phyloP scores from a whole-genome alignment of 2,113 vertebrate genomes.

The Gasterosteus aculeatus region DNA sequence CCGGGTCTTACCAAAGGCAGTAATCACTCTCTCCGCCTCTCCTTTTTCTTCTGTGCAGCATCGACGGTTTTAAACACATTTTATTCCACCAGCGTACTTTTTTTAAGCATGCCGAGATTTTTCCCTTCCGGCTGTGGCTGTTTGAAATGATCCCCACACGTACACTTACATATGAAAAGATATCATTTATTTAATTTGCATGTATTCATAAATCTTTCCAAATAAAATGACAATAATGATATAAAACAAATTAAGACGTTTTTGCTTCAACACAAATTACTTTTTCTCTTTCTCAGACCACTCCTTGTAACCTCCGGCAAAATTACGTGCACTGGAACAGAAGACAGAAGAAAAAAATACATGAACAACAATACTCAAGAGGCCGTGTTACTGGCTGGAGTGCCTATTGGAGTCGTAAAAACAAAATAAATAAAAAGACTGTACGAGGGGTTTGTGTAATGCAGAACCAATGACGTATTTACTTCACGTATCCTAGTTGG shows the following conservation, averaged over 20 bases:
- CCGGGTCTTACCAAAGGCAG: no score
- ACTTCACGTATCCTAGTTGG: conserved; percentile 79
- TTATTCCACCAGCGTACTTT: neutral
- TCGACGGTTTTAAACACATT: neutral
- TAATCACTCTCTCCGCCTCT: no score
- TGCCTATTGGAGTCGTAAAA: neutral
- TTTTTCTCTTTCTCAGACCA: conserved; percentile 78
- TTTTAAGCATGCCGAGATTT: neutral
- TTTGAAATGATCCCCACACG: conserved; percentile 6
- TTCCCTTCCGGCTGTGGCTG: no score
- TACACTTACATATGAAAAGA: neutral
- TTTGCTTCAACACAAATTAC: conserved; percentile 42
- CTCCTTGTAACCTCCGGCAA: conserved; percentile 80
- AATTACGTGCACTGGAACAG: conserved; percentile 82
- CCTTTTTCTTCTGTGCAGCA: neutral
- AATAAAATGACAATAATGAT: neutral
- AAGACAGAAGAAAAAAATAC: neutral
- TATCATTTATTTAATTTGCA: conserved; percentile 12
- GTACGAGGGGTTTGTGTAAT: neutral
- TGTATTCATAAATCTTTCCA: conserved; percentile 15
- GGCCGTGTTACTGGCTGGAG: neutral
- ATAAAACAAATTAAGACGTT: neutral
- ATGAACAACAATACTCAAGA: neutral
- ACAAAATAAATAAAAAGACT: neutral
- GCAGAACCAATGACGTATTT: conserved; percentile 31